Base-by-base conservation (phyloP, 92 coral and sea anemone genomes). In the Porites rus region DNA sequence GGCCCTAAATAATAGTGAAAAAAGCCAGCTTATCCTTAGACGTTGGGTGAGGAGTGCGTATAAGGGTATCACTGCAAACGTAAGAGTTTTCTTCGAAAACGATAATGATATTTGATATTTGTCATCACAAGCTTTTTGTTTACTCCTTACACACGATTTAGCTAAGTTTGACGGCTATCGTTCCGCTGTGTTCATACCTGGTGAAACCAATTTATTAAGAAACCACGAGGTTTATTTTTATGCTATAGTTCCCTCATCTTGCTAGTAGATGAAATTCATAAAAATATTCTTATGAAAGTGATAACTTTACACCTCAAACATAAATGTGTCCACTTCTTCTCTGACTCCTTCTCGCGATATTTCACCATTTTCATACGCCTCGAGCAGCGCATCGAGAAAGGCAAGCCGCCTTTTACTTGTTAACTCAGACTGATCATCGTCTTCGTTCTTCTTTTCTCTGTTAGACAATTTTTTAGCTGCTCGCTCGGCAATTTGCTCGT, bases 261-360 rank as follows among this genome's bases (percentile, higher is more conserved):
- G 46, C 46, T 4, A 38, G 46, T 38, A 38, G 46, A 38, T 38
- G 46, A 38, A 38, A 38, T 38, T 38, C 46, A 38, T 38, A 38
- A 38, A 38, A 38, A 3, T 3, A 38, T 4, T 38, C 5, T 38
- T 38, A 3, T 38, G 46, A 38, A 56, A 56, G 16, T 14, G 16
- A 56, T 10, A 56, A 56, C 61, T 56, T 76, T 56, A 52, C 46
- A 92, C 95, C 93, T 89, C 93, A 72, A 92, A 92, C 95, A 92
- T 92, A 65, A 92, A 93, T 11, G 96, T 93, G 56, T 90, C 93
- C 4, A 95, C 98, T 70, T 92, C 98, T 75, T 94, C 98, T 64
- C 98, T 83, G 58, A 94, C 82, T 6, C 98, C 98, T 65, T 94
- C 95, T 65, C 81, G 86, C 56, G 87, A 87, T 4, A 94, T 94